Evolutionary conservation across 2,113 vertebrate species (phyloP).

Genomic region (Cochlearius cochlearius): DNA sequence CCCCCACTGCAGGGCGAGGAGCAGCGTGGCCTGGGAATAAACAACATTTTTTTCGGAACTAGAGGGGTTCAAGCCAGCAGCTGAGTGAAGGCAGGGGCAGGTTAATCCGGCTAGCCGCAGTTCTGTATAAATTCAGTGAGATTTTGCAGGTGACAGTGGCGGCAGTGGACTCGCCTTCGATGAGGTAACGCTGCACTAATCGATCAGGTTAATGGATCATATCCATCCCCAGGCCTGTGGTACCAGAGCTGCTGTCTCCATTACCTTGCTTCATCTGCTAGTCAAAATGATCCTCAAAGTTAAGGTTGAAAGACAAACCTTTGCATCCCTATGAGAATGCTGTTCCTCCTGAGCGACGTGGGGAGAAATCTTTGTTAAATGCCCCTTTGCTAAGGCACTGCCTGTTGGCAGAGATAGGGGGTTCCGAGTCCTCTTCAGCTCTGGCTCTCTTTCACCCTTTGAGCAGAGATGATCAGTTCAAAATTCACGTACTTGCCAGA

Average conservation of each 20-base stretch:
- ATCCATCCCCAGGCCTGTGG: neutral
- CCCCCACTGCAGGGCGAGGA: neutral
- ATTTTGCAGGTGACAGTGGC: neutral
- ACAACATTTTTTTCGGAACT: neutral
- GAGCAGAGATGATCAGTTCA: neutral
- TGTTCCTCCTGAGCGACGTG: rapidly evolving
- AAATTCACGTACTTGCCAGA: neutral
- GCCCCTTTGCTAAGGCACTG: neutral
- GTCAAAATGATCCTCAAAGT: neutral
- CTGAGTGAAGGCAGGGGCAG: neutral
- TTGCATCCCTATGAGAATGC: neutral
- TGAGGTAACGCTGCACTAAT: neutral
- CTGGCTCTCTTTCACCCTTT: neutral
- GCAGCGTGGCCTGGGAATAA: neutral
- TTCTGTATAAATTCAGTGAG: neutral
- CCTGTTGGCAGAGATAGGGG: neutral
- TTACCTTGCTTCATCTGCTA: neutral
- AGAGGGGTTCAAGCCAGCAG: neutral
- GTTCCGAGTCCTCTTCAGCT: neutral
- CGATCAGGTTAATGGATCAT: neutral
- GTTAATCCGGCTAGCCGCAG: neutral
- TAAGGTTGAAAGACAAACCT: neutral
- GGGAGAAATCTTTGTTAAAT: neutral
- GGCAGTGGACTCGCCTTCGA: rapidly evolving
- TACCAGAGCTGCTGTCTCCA: neutral